Percentiles rank a stretch among this genome's conserved stretches.
Evolutionary conservation across 2,113 vertebrate genomes (phyloP).

Genomic region (Saiga tatarica): DNA sequence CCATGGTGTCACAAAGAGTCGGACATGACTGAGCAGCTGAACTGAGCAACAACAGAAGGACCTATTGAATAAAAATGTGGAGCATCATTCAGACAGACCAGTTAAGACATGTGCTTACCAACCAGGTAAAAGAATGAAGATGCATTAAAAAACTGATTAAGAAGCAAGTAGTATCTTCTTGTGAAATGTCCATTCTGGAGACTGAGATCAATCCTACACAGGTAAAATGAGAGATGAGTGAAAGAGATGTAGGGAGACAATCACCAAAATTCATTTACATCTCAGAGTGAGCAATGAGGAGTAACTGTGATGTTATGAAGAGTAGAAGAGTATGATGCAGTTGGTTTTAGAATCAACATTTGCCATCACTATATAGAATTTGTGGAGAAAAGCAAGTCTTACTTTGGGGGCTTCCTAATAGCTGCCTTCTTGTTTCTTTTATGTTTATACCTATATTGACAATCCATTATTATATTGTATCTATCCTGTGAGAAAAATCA

Average conservation of each 20-base stretch:
- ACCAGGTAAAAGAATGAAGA: neutral
- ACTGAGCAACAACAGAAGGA: neutral
- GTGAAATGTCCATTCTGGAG: neutral
- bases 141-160: neutral
- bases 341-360: neutral
- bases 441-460: neutral
- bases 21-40: rapidly evolving
- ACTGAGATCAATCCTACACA: no score
- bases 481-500: neutral
- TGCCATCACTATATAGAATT: neutral
- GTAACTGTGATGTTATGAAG: no score
- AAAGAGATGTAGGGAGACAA: neutral
- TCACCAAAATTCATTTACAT: neutral
- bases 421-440: neutral
- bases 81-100: neutral
- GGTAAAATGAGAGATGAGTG: neutral
- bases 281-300: neutral
- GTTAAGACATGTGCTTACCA: neutral
- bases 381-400: neutral
- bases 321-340: neutral
- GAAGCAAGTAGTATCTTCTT: neutral
- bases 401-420: neutral
- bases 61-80: neutral
- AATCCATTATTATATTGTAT: neutral
- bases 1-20: rapidly evolving